These are phyloP conservation scores for Aplysina aerophoba DNA, from an alignment of 37 sponge, comb jelly and placozoan genomes.

Conservation along the genomic window DNA sequence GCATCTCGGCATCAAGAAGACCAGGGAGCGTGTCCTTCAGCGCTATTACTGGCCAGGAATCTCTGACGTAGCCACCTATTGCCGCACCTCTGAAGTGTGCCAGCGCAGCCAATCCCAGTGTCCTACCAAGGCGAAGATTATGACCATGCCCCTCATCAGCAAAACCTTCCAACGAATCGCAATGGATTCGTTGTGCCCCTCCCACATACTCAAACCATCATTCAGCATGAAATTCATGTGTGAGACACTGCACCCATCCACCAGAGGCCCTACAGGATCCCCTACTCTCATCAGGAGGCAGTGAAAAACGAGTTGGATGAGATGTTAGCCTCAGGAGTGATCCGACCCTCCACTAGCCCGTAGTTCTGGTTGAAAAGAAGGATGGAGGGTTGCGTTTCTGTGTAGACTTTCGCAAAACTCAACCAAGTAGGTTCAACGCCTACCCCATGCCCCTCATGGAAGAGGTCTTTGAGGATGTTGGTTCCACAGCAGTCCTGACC, in stretches of 20 bases:
- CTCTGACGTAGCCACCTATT: background rate
- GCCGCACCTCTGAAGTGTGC: background rate
- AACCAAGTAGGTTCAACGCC: conserved; percentile 19
- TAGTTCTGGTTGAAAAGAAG: conserved; percentile 1
- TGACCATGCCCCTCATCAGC: conserved; percentile 49
- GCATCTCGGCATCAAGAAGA: too few relatives aligned
- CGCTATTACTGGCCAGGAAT: conserved; percentile 41
- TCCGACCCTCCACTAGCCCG: conserved; percentile 29
- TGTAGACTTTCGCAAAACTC: conserved; percentile 14
- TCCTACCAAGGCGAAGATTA: conserved; percentile 38
- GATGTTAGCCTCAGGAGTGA: conserved; percentile 15
- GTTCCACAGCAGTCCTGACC: background rate
- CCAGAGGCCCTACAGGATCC: conserved; percentile 28
- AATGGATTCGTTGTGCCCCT: conserved; percentile 70
- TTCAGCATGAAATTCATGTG: conserved; percentile 4
- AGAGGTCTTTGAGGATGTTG: background rate
- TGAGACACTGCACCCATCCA: conserved; percentile 20
- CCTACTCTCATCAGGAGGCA: conserved; percentile 7
- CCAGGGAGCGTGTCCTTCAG: background rate
- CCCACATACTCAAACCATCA: conserved; percentile 27
- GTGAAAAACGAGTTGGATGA: conserved; percentile 31
- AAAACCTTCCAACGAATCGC: conserved; percentile 61
- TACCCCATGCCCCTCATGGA: conserved; percentile 22
- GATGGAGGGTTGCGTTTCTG: conserved; percentile 7
- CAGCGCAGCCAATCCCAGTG: conserved; percentile 3